These are phyloP conservation scores for Corythoichthys intestinalis DNA, from an alignment of 2,113 vertebrate species.

Conservation along the genomic window DNA sequence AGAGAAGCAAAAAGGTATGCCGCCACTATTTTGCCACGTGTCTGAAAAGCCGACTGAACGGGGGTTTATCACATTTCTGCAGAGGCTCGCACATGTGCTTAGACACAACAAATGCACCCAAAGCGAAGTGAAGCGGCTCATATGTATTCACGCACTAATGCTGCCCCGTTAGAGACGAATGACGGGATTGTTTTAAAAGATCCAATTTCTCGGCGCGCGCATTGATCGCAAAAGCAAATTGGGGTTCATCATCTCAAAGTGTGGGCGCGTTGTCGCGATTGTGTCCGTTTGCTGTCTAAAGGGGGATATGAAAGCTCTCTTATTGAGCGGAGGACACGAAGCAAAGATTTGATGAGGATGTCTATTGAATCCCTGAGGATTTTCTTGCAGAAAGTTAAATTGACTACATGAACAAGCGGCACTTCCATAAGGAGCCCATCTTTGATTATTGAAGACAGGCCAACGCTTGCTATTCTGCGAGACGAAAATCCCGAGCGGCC, in stretches of 20 bases:
- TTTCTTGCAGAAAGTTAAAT: constrained; percentile 20
- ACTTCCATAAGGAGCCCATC: constrained; percentile 8
- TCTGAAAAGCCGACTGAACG: constrained; percentile 54
- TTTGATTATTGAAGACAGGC: constrained; percentile 27
- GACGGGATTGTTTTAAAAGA: constrained; percentile 46
- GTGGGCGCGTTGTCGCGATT: constrained; percentile 29
- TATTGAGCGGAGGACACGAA: constrained; percentile 23
- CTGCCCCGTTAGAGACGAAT: constrained; percentile 34
- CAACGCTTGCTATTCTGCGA: constrained; percentile 5
- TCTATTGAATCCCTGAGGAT: constrained; percentile 23
- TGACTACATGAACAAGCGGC: constrained; percentile 8
- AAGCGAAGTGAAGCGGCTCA: constrained; percentile 19
- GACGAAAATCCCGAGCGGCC: constrained; percentile 1
- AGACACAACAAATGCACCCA: constrained; percentile 26
- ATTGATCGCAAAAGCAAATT: constrained; percentile 36
- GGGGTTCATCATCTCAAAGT: constrained; percentile 42
- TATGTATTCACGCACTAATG: constrained; percentile 26
- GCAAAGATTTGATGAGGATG: constrained; percentile 25
- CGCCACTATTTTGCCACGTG: constrained; percentile 54
- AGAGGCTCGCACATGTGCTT: constrained; percentile 45
- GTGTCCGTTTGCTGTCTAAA: constrained; percentile 31
- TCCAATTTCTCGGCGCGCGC: constrained; percentile 19
- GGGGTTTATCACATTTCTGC: constrained; percentile 63
- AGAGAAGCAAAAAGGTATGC: constrained; percentile 64
- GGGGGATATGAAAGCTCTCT: constrained; percentile 25